These are phyloP conservation scores for Listronotus oregonensis DNA, from an alignment of 1,140 invertebrate species.

Conservation along the genomic window DNA sequence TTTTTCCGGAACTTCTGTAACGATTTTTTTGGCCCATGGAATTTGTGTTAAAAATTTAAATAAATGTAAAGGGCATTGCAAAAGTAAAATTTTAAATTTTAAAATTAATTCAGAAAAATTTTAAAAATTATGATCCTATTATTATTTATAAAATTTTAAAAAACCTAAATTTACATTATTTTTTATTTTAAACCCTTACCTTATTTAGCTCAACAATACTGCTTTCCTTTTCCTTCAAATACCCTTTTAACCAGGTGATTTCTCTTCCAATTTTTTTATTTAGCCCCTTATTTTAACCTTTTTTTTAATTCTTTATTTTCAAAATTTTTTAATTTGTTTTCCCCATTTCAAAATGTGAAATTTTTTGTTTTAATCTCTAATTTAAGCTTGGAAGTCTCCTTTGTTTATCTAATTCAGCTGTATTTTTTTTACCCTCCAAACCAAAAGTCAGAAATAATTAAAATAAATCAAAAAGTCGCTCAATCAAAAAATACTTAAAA, in stretches of 20 bases:
- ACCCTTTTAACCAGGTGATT: constrained; percentile 22
- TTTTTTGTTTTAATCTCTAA: constrained; percentile 27
- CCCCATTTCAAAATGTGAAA: constrained; percentile 31
- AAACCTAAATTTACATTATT: background rate
- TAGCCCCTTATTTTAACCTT: constrained; percentile 31
- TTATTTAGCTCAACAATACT: constrained; percentile 27
- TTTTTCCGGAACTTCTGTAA: no score
- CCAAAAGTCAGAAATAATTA: no score
- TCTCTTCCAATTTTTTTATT: constrained; percentile 25
- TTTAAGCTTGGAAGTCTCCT: constrained; percentile 30
- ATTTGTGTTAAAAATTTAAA: no score
- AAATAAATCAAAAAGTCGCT: no score
- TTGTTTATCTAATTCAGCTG: constrained; percentile 28
- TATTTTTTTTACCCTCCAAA: constrained; percentile 32
- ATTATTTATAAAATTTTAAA: no score
- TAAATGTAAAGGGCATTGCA: no score
- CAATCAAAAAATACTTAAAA: no score
- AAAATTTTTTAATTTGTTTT: no score
- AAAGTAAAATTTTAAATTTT: no score
- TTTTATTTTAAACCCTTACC: constrained; percentile 2
- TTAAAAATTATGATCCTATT: no score
- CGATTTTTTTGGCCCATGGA: no score
- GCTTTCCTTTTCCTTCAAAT: constrained; percentile 32
- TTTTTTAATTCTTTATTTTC: constrained; percentile 38
- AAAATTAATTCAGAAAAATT: no score